phyloP scores from a whole-genome alignment of 2,888 invertebrate species.

The Lasioglossum villosulum region DNA sequence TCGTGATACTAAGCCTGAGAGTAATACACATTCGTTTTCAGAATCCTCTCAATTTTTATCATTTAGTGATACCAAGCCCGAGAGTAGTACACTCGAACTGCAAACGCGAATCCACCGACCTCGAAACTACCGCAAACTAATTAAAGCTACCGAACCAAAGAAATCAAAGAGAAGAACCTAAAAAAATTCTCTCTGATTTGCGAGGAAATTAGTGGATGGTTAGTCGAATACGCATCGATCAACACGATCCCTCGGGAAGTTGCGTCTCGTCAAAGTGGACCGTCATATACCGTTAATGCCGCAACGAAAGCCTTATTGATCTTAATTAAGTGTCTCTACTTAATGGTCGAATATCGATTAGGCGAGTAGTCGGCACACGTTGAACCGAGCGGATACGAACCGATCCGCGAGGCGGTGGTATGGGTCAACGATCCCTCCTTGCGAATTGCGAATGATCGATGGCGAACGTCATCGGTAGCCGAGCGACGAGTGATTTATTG shows the following conservation, averaged over 20 bases:
- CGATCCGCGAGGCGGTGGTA: constrained; percentile 10
- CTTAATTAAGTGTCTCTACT: constrained; percentile 65
- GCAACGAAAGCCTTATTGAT: constrained; percentile 56
- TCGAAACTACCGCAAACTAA: neutral
- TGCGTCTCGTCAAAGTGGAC: constrained; percentile 25
- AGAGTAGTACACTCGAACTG: neutral
- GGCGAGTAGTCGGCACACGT: constrained; percentile 2
- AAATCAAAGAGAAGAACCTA: neutral
- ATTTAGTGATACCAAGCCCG: neutral
- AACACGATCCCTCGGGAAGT: neutral
- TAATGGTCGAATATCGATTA: constrained; percentile 65
- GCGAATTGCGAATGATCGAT: constrained; percentile 70
- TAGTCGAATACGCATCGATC: neutral
- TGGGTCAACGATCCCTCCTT: constrained; percentile 68
- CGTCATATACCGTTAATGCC: constrained; percentile 42
- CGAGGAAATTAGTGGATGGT: neutral
- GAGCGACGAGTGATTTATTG: constrained; percentile 67
- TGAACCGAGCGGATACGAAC: neutral
- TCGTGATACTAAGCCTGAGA: no score
- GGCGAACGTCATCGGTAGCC: constrained; percentile 63
- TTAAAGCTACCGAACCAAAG: neutral
- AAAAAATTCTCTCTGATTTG: neutral
- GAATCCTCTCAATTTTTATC: no score
- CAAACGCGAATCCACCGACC: neutral
- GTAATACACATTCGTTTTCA: no score